A percentile compares a stretch with the other conserved stretches of the same genome.
These are phyloP conservation scores for Neodiprion fabricii DNA, from an alignment of 1,140 invertebrate genomes.

Conservation along the genomic window DNA sequence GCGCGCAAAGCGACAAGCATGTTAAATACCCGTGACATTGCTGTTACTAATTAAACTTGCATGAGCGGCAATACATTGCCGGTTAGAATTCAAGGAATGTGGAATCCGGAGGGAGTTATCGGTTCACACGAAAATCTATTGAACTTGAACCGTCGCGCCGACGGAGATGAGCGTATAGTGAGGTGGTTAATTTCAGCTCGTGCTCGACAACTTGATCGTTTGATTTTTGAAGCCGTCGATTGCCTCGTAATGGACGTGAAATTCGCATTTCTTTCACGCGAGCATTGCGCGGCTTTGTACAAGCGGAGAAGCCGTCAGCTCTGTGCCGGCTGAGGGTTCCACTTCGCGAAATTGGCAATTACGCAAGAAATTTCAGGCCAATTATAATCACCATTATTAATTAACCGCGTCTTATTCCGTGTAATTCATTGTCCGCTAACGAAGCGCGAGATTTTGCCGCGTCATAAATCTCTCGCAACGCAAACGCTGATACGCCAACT, in stretches of 20 bases:
- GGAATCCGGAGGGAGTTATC: conserved; percentile 6
- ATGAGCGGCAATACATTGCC: conserved; percentile 18
- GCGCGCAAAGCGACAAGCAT: conserved; percentile 14
- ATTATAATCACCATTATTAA: conserved; percentile 2
- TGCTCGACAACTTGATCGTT: not conserved
- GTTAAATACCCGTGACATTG: conserved; percentile 20
- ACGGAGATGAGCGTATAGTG: too few relatives aligned
- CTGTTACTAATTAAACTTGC: conserved; percentile 21
- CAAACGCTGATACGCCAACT: too few relatives aligned
- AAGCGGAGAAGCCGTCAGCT: not conserved
- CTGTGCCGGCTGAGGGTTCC: not conserved
- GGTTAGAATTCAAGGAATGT: conserved; percentile 15
- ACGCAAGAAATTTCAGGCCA: not conserved
- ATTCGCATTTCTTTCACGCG: not conserved
- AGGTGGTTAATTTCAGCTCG: conserved; percentile 4
- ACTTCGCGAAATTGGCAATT: not conserved
- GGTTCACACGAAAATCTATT: conserved; percentile 10
- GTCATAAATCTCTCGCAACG: not conserved
- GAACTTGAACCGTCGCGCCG: not conserved
- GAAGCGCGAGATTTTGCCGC: not conserved
- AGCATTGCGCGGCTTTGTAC: not conserved
- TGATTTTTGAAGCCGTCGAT: not conserved
- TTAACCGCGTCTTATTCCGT: conserved; percentile 2
- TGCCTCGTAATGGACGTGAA: not conserved
- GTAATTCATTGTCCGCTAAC: conserved; percentile 4